Evolutionary conservation across 2,888 invertebrate species (phyloP).

Genomic region (Corythucha ciliata): DNA sequence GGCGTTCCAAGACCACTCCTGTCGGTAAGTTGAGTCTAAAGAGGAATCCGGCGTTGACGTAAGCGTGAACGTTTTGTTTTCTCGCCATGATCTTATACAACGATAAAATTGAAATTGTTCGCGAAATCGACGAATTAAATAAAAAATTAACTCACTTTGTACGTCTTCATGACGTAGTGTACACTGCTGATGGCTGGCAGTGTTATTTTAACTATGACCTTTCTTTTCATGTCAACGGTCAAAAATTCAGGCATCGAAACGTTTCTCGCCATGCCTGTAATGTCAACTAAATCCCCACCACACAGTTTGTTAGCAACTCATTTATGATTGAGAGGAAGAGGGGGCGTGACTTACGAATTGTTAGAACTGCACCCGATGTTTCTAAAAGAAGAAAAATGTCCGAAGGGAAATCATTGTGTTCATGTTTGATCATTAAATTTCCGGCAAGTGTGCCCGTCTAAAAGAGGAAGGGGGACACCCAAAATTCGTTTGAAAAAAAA

Average conservation of each 20-base stretch:
- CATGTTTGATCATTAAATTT: slow-evolving; percentile 58
- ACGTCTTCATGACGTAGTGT: slow-evolving; percentile 51
- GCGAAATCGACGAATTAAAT: not conserved
- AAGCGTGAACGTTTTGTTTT: slow-evolving; percentile 65
- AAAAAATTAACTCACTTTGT: slow-evolving; percentile 48
- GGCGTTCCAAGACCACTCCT: slow-evolving; percentile 46
- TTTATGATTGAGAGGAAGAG: not conserved
- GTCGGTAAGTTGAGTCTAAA: slow-evolving; percentile 47
- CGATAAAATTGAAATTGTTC: slow-evolving; percentile 16
- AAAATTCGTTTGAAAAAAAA: not conserved
- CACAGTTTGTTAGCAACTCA: no score
- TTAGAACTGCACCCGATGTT: slow-evolving; percentile 37
- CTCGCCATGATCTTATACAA: slow-evolving; percentile 59
- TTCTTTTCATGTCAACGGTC: slow-evolving; percentile 51
- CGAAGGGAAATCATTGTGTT: slow-evolving; percentile 57
- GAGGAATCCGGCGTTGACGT: slow-evolving; percentile 64
- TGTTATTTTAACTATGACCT: slow-evolving; percentile 52
- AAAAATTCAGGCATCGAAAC: slow-evolving; percentile 48
- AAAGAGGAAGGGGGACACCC: no score
- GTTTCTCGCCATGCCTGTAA: slow-evolving; percentile 14
- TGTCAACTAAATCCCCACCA: slow-evolving; percentile 11
- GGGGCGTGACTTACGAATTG: slow-evolving; percentile 34
- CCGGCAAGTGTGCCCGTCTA: slow-evolving; percentile 53
- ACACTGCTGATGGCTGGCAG: slow-evolving; percentile 47
- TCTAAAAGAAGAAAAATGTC: slow-evolving; percentile 54